phyloP scores from a whole-genome alignment of 2,888 invertebrate genomes.

The Dusona sp. region DNA sequence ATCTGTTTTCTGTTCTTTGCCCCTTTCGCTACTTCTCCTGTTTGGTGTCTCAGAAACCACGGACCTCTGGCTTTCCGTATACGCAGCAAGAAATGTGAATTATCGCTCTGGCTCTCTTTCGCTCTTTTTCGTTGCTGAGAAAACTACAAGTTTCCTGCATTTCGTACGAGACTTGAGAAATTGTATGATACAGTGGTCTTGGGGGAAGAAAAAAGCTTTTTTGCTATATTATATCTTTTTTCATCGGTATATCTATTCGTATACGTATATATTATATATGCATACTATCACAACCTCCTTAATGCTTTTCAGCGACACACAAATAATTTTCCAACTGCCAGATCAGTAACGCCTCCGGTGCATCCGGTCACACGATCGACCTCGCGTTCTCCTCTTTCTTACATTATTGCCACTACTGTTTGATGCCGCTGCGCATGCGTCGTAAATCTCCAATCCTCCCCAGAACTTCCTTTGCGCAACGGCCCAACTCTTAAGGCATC shows the following conservation, averaged over 20 bases:
- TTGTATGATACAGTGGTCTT: constrained; percentile 12
- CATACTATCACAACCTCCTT: neutral
- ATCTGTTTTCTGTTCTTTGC: constrained; percentile 33
- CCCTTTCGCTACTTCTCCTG: constrained; percentile 40
- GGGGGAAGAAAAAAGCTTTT: constrained; percentile 26
- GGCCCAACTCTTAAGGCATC: neutral
- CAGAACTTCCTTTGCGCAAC: neutral
- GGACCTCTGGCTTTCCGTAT: constrained; percentile 59
- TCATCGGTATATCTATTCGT: neutral
- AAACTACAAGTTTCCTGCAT: constrained; percentile 15
- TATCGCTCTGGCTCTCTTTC: constrained; percentile 44
- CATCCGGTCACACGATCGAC: constrained; percentile 66
- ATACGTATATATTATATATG: constrained; percentile 10
- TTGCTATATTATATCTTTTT: constrained; percentile 29
- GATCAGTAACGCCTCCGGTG: constrained; percentile 51
- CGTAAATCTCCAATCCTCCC: constrained; percentile 1
- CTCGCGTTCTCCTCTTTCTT: constrained; percentile 29
- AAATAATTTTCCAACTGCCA: constrained; percentile 39
- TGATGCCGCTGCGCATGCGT: constrained; percentile 6
- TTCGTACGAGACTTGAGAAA: neutral
- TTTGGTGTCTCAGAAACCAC: constrained; percentile 61
- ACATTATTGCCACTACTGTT: constrained; percentile 29
- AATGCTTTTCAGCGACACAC: constrained; percentile 37
- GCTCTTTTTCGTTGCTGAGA: constrained; percentile 45
- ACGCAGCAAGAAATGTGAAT: constrained; percentile 65